Evolutionary conservation across 2,888 invertebrate species (phyloP), one percentile per base, ranked within the genome.

Genomic region (Salpingus planirostris): DNA sequence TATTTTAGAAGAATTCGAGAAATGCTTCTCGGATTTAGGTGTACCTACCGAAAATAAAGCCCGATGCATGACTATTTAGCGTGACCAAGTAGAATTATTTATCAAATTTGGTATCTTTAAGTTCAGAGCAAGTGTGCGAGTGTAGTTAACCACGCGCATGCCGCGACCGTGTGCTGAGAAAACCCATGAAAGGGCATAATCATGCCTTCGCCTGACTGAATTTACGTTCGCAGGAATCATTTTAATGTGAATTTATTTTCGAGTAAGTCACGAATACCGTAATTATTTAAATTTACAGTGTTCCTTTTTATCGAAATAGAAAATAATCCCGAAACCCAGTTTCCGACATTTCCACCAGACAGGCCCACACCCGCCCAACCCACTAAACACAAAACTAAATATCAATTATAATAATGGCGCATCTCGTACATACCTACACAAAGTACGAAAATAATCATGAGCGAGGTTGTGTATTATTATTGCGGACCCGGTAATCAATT

Each of bases 201-300:
- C 42, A 46, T 43, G 36, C 41, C 42, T 36, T 46, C 36, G 43
- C 43, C 43, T 45, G 45, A 42, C 41, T 38, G 33, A 39, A 43
- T 30, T 39, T 37, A 43, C 40, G 33, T 44, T 45, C 35, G 32
- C 35, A 33, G 35, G 40, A 39, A 43, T 42, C 39, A 40, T 43
- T 46, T 45, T 42, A 43, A 42, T 39, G 43, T 40, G 46, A 46
- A 43, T 46, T 43, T 44, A 44, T 47, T 44, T 43, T 29, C 36
- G 37, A 44, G 40, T 46, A 43, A 46, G 47, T 47, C 47, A 47
- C 47, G 47, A 43, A 44, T 40, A 33, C 37, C 25, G 33, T 41
- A 41, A 41, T 41, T 41, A 41, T 41, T 41, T 40, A 40, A 40
- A 38, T 41, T 41, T 36, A 36, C 31, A 32, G 31, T 32, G 29